Conservation (phyloP, 2,888 invertebrate genomes). For the Volucella bombylans region DNA sequence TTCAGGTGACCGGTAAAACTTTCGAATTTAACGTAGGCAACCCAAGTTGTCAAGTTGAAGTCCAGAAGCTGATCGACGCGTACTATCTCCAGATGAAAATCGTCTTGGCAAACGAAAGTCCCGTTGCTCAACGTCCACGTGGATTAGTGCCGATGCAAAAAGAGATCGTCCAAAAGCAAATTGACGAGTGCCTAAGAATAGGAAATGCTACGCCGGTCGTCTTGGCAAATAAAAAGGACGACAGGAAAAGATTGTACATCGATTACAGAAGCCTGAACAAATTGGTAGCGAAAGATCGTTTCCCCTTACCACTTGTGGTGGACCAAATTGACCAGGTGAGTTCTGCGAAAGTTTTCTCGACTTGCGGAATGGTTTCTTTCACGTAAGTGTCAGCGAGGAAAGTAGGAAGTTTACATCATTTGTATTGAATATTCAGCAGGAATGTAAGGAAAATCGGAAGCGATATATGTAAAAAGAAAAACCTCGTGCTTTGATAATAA, state of each 20-base stretch:
- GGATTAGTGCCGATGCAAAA: background rate
- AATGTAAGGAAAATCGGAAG: no score
- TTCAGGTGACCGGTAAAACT: background rate
- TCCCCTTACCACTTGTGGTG: background rate
- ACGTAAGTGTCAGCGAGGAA: constrained; percentile 6
- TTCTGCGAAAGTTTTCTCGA: constrained; percentile 3
- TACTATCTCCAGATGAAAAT: constrained; percentile 3
- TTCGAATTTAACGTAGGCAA: constrained; percentile 9
- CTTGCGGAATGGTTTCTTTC: constrained; percentile 8
- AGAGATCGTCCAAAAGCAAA: constrained; percentile 1
- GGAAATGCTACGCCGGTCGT: no score
- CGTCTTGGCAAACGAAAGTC: background rate
- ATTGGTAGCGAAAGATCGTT: no score
- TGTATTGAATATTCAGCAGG: no score
- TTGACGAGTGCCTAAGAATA: background rate
- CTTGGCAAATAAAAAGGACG: no score
- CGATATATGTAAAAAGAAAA: no score
- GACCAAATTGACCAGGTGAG: background rate
- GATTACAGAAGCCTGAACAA: no score
- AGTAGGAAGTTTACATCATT: constrained; percentile 10
- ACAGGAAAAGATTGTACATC: no score
- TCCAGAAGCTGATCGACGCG: constrained; percentile 8
- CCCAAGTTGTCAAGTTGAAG: background rate
- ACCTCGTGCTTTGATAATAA: no score
- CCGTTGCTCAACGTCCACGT: background rate